Conservation (phyloP, 2,888 invertebrate species). For the Danaus chrysippus region DNA sequence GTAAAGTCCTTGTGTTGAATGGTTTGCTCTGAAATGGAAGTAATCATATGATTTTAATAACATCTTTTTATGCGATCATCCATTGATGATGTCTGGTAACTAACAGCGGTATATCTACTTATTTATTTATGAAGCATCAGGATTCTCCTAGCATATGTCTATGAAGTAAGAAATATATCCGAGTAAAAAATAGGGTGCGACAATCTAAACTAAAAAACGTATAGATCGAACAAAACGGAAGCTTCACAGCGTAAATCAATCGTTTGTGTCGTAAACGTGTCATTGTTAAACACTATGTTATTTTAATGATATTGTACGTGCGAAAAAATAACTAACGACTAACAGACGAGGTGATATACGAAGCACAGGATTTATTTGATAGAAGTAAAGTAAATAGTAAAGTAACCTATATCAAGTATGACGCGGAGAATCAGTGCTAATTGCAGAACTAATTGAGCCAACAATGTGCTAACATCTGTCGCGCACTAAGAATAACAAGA, state of each 20-base stretch:
- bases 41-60: too few species aligned
- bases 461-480: conserved; percentile 7
- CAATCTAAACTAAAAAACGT: too few species aligned
- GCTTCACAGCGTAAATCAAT: conserved; percentile 26
- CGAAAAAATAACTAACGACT: conserved; percentile 1
- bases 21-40: not conserved
- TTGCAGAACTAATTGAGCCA: not conserved
- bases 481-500: not conserved
- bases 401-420: not conserved
- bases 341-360: not conserved
- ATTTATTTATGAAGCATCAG: too few species aligned
- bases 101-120: too few species aligned
- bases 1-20: not conserved
- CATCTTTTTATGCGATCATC: too few species aligned
- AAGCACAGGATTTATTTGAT: not conserved
- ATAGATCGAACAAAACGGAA: conserved; percentile 14
- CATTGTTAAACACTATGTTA: conserved; percentile 9
- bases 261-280: conserved; percentile 23
- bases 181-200: not conserved
- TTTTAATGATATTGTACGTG: not conserved
- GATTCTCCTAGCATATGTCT: too few species aligned
- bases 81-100: too few species aligned
- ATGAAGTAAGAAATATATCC: not conserved
- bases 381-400: not conserved
- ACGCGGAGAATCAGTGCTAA: not conserved